Evolutionary conservation across 2,888 invertebrate species (phyloP).

Genomic region (Anarsia innoxiella): DNA sequence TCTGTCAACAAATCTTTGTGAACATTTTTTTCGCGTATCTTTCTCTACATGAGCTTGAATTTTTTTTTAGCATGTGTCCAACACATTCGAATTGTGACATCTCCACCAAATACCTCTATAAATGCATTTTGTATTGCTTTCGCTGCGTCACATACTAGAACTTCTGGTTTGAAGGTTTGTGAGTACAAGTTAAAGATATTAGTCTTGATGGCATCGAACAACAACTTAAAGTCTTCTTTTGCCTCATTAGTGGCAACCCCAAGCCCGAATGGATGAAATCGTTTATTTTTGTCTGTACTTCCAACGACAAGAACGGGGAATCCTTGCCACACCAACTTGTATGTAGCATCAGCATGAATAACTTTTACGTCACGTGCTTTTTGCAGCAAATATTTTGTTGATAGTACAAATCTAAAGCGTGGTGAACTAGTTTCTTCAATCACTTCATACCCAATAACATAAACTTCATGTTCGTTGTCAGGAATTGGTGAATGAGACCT

Average conservation of each 20-base stretch:
- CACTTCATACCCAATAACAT: conserved; percentile 1
- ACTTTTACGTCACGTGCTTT: background rate
- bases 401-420: background rate
- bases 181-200: conserved; percentile 6
- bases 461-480: background rate
- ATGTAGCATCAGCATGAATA: conserved; percentile 1
- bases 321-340: conserved; percentile 1
- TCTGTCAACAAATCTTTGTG: conserved; percentile 13
- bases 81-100: conserved; percentile 23
- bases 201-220: conserved; percentile 3
- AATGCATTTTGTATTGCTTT: conserved; percentile 20
- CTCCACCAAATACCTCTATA: conserved; percentile 20
- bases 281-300: conserved; percentile 2
- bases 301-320: conserved; percentile 3
- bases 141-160: conserved; percentile 21
- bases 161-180: conserved; percentile 15
- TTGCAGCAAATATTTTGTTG: background rate
- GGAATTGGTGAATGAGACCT: background rate
- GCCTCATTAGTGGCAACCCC: conserved; percentile 2
- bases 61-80: conserved; percentile 25
- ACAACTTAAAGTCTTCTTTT: conserved; percentile 8
- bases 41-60: conserved; percentile 20
- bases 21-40: conserved; percentile 14
- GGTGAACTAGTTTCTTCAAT: too few species aligned
- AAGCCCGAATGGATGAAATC: conserved; percentile 7